These are phyloP conservation scores for Salvelinus fontinalis DNA, from an alignment of 2,113 vertebrate species.

Conservation along the genomic window DNA sequence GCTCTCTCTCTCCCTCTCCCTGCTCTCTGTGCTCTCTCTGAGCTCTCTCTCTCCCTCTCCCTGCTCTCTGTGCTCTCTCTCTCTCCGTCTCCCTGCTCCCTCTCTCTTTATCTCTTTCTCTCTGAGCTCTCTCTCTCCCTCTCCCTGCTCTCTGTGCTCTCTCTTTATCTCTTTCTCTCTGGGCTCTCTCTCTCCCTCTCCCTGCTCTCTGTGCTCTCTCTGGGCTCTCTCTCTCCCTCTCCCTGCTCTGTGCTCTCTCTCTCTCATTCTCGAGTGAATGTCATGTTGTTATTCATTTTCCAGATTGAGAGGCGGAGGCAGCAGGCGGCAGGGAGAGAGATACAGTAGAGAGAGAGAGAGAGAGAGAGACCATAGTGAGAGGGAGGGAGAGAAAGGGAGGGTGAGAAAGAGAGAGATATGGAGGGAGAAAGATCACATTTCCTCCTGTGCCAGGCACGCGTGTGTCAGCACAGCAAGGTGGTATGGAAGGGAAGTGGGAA, in stretches of 20 bases:
- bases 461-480: background rate
- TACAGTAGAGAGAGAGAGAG: too few species aligned
- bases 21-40: too few species aligned
- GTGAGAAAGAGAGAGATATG: background rate
- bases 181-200: too few species aligned
- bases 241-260: background rate
- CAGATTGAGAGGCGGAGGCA: background rate
- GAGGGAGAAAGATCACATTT: background rate
- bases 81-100: rapidly evolving
- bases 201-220: too few species aligned
- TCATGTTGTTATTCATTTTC: too few species aligned
- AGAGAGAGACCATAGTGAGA: too few species aligned
- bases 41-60: background rate
- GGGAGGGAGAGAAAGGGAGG: too few species aligned
- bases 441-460: background rate
- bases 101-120: background rate
- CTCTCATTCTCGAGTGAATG: too few species aligned
- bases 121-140: too few species aligned
- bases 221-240: background rate
- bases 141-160: background rate
- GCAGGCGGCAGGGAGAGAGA: background rate
- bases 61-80: background rate
- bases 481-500: too few species aligned
- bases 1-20: background rate
- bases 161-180: too few species aligned